phyloP scores from a whole-genome alignment of 2,113 vertebrate species.

The Platysteira castanea region DNA sequence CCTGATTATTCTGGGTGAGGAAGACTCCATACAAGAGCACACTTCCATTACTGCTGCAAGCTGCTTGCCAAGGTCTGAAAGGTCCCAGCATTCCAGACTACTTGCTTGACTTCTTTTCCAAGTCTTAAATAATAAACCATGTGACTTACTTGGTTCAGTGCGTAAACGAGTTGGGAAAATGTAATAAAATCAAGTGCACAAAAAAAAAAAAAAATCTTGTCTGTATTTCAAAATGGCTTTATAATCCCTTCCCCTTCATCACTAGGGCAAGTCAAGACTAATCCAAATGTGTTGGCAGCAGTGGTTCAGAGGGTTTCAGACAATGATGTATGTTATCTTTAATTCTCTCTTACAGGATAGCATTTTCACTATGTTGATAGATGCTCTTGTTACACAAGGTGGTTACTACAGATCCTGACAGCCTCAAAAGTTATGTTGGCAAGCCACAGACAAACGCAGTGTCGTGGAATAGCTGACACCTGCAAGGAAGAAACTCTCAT shows the following conservation, averaged over 20 bases:
- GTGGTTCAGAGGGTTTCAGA: neutral
- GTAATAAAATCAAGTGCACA: slow-evolving; percentile 1
- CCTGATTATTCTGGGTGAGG: neutral
- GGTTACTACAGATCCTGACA: neutral
- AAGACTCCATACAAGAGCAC: neutral
- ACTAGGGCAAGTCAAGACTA: neutral
- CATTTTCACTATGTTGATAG: neutral
- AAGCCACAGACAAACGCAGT: neutral
- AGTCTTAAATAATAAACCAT: neutral
- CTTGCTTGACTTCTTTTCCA: neutral
- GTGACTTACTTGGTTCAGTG: neutral
- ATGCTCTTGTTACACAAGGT: neutral
- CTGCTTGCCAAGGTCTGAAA: neutral
- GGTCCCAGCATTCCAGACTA: neutral
- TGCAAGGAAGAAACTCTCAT: neutral
- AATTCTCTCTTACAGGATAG: neutral
- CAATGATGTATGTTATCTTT: neutral
- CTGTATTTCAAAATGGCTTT: neutral
- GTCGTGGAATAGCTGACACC: neutral
- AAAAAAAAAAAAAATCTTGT: neutral
- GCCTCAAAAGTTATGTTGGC: neutral
- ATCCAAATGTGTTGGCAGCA: neutral
- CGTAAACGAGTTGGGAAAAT: neutral
- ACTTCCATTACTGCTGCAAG: neutral
- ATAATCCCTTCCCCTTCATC: neutral